Evolutionary conservation across 1,140 invertebrate genomes (phyloP), one percentile per base, ranked within the genome.

Genomic region (Macrocentrus cingulum): DNA sequence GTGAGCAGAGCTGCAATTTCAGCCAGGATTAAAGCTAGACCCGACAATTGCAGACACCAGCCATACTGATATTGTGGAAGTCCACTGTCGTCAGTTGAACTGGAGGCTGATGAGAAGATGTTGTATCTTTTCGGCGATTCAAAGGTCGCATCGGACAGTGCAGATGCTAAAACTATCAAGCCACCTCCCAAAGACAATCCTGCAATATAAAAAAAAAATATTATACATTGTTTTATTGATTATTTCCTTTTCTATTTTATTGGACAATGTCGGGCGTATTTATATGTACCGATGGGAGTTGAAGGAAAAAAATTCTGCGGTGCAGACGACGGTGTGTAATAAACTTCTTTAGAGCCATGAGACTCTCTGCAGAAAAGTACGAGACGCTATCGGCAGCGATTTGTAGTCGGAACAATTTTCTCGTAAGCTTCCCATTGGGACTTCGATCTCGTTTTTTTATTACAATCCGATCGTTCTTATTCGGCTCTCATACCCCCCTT

Each of bases 31-130:
- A 89, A 81, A 36, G 86, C 84, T 34, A 83, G 76, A 20, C 85
- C 84, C 3, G 87, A 86, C 9, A 85, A 80, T 64, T 88, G 84
- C 68, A 89, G 88, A 55, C 86, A 87, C 86, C 86, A 88, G 41
- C 87, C 88, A 69, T 89, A 90, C 18, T 81, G 80, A 72, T 86
- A 87, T 59, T 83, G 80, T 62, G 82, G 85, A 49, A 77, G 57
- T 53, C 70, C 69, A 41, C 73, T 73, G 53, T 77, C 72, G 11
- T 77, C 74, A 19, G 67, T 59, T 52, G 70, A 66, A 60, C 66
- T 67, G 16, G 69, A 64, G 41, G 72, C 75, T 18, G 81, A 79
- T 16, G 74, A 68, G 57, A 74, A 55, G n/a, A n/a, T n/a, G 56
- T 70, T 74, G 53, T 76, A 78, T 55, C 70, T 78, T 49, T 68